Evolutionary conservation across 2,113 vertebrate species (phyloP).

Genomic region (Mirza zaza): DNA sequence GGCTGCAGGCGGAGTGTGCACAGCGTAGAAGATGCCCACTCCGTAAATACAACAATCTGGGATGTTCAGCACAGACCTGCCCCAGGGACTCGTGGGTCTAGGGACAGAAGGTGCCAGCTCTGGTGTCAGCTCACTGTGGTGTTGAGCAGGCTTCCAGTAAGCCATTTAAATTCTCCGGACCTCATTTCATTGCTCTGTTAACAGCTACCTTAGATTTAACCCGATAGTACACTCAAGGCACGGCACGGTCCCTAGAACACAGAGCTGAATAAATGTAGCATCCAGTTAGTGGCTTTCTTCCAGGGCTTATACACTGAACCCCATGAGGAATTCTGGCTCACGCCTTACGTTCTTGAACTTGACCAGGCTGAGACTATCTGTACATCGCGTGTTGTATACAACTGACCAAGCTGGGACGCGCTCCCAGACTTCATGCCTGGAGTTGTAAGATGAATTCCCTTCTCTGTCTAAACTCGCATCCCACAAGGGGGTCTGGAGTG

Average conservation of each 20-base stretch:
- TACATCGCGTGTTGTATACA: accelerated
- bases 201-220: accelerated
- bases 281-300: accelerated
- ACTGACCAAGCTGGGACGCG: background rate
- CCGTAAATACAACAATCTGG: accelerated
- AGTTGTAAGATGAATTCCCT: accelerated
- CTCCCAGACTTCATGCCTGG: accelerated
- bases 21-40: accelerated
- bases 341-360: background rate
- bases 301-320: no score
- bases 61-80: background rate
- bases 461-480: background rate
- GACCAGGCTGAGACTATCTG: accelerated
- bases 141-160: accelerated
- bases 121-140: background rate
- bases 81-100: background rate
- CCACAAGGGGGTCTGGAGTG: no score
- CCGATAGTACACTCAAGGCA: no score
- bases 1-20: accelerated
- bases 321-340: background rate
- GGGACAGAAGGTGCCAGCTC: background rate
- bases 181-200: background rate
- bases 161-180: accelerated
- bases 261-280: no score
- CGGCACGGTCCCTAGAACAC: accelerated